phyloP scores from a whole-genome alignment of 2,113 vertebrate genomes.

The Chiloscyllium plagiosum region DNA sequence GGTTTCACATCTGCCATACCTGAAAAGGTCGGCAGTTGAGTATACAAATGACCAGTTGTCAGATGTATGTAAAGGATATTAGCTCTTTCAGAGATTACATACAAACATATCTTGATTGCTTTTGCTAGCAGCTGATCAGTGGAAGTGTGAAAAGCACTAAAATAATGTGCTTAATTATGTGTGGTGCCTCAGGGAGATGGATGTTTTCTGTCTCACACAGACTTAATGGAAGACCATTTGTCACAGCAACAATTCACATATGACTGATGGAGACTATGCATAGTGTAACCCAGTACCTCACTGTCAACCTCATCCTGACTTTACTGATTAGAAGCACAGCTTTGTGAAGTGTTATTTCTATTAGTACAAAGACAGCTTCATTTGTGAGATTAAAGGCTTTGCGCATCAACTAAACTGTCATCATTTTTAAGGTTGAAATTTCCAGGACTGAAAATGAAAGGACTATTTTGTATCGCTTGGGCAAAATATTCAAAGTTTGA shows the following conservation, averaged over 20 bases:
- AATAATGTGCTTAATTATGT: constrained; percentile 21
- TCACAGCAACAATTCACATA: constrained; percentile 24
- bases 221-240: constrained; percentile 21
- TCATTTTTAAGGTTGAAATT: background rate
- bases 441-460: background rate
- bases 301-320: background rate
- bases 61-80: background rate
- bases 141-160: constrained; percentile 7
- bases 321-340: background rate
- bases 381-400: constrained; percentile 14
- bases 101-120: background rate
- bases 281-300: background rate
- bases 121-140: background rate
- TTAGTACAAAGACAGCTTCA: constrained; percentile 25
- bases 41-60: background rate
- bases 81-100: background rate
- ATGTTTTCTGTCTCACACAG: constrained; percentile 16
- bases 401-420: background rate
- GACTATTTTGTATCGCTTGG: background rate
- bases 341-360: constrained; percentile 23
- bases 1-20: background rate
- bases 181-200: background rate
- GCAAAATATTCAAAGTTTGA: background rate
- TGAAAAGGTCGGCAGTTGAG: background rate
- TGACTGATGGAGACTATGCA: background rate